Evolutionary conservation across 2,888 invertebrate species (phyloP).

Genomic region (Caenorhabditis angaria): DNA sequence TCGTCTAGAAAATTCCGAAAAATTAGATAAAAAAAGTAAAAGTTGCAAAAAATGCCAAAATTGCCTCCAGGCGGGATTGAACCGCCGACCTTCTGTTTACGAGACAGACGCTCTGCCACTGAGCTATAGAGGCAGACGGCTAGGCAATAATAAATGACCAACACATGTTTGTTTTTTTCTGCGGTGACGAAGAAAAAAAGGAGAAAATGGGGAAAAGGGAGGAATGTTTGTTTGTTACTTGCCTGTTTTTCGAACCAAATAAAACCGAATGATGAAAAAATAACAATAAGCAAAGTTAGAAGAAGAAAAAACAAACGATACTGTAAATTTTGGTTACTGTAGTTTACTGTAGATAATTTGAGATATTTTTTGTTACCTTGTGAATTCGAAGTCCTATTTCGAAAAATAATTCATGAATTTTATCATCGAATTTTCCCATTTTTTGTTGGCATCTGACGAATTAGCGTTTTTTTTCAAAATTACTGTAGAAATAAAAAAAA

Average conservation of each 20-base stretch:
- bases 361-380: slow-evolving; percentile 12
- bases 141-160: not conserved
- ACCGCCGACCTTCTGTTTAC: slow-evolving; percentile 63
- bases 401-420: slow-evolving; percentile 52
- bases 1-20: slow-evolving; percentile 54
- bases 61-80: slow-evolving; percentile 53
- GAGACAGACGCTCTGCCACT: slow-evolving; percentile 64
- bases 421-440: slow-evolving; percentile 40
- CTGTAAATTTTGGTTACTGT: slow-evolving; percentile 26
- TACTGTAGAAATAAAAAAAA: not conserved
- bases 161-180: not conserved
- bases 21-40: not conserved
- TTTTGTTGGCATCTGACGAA: slow-evolving; percentile 12
- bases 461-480: not conserved
- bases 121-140: slow-evolving; percentile 48
- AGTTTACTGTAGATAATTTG: not conserved
- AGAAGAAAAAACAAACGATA: slow-evolving; percentile 55
- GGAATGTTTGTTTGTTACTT: slow-evolving; percentile 3
- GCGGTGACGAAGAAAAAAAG: slow-evolving; percentile 5
- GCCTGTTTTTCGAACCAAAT: slow-evolving; percentile 68
- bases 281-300: slow-evolving; percentile 59
- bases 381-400: slow-evolving; percentile 62
- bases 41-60: not conserved
- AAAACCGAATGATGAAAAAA: slow-evolving; percentile 61
- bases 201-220: not conserved